Evolutionary conservation across 2,888 invertebrate genomes (phyloP).

Genomic region (Drosophila affinis): DNA sequence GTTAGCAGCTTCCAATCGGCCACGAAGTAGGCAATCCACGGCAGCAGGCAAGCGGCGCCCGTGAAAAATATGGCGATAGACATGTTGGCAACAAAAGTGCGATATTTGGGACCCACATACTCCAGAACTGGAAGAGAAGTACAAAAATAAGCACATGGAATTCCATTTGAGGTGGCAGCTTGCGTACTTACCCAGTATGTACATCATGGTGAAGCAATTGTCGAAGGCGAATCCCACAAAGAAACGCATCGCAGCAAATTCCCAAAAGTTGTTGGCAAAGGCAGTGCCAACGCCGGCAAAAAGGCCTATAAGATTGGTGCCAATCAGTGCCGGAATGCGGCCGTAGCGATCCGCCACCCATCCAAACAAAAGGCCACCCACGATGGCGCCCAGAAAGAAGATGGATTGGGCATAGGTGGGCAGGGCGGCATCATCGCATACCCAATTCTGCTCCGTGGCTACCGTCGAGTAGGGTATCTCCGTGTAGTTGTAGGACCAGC

Average conservation of each 20-base stretch:
- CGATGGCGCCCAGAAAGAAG: slow-evolving; percentile 94
- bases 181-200: slow-evolving; percentile 90
- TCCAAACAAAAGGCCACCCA: slow-evolving; percentile 93
- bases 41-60: slow-evolving; percentile 90
- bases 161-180: not conserved
- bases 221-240: slow-evolving; percentile 94
- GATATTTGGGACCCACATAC: slow-evolving; percentile 95
- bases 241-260: slow-evolving; percentile 92
- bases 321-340: slow-evolving; percentile 91
- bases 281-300: slow-evolving; percentile 89
- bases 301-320: slow-evolving; percentile 91
- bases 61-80: slow-evolving; percentile 95
- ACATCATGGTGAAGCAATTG: slow-evolving; percentile 97
- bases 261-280: slow-evolving; percentile 89
- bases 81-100: slow-evolving; percentile 96
- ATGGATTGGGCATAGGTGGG: slow-evolving; percentile 92
- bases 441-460: slow-evolving; percentile 94
- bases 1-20: slow-evolving; percentile 92
- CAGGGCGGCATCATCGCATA: slow-evolving; percentile 91
- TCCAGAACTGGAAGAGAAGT: slow-evolving; percentile 88
- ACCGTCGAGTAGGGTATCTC: slow-evolving; percentile 93
- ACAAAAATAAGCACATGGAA: not conserved
- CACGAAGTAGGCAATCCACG: slow-evolving; percentile 93
- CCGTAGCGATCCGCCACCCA: slow-evolving; percentile 94
- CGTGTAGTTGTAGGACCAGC: slow-evolving; percentile 93